A percentile compares a stretch with the other conserved stretches of the same genome.
Evolutionary conservation across 1,140 invertebrate species (phyloP).

Genomic region (Anastatus disparis): DNA sequence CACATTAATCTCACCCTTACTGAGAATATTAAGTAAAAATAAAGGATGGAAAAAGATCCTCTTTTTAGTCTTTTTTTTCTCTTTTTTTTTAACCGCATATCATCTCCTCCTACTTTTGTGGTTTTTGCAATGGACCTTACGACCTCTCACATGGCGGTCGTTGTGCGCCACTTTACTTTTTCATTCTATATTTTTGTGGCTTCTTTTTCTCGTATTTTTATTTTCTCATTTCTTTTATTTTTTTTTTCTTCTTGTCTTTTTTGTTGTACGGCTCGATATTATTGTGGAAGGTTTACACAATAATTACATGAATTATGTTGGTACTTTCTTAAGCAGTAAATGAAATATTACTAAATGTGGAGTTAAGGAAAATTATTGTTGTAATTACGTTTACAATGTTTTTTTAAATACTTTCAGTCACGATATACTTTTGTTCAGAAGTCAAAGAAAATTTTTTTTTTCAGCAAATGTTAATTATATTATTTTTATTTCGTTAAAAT

Average conservation of each 20-base stretch:
- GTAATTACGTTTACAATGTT: background rate
- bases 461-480: too few relatives aligned
- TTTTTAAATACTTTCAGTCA: too few relatives aligned
- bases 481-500: too few relatives aligned
- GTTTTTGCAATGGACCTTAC: conserved; percentile 51
- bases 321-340: conserved; percentile 4
- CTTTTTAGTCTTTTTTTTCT: too few relatives aligned
- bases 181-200: background rate
- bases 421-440: too few relatives aligned
- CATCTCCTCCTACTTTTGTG: conserved; percentile 47
- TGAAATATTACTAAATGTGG: conserved; percentile 31
- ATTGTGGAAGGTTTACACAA: conserved; percentile 29
- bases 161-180: background rate
- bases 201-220: background rate
- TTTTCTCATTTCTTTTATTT: background rate
- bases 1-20: conserved; percentile 65
- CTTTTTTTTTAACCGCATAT: conserved; percentile 59
- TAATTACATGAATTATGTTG: conserved; percentile 37
- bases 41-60: conserved; percentile 54
- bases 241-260: background rate
- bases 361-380: background rate
- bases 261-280: conserved; percentile 20
- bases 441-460: too few relatives aligned
- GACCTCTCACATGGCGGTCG: conserved; percentile 44
- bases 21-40: too few relatives aligned